Evolutionary conservation across 2,113 vertebrate genomes (phyloP), one percentile per base, ranked within the genome.

Genomic region (Steatornis caripensis): DNA sequence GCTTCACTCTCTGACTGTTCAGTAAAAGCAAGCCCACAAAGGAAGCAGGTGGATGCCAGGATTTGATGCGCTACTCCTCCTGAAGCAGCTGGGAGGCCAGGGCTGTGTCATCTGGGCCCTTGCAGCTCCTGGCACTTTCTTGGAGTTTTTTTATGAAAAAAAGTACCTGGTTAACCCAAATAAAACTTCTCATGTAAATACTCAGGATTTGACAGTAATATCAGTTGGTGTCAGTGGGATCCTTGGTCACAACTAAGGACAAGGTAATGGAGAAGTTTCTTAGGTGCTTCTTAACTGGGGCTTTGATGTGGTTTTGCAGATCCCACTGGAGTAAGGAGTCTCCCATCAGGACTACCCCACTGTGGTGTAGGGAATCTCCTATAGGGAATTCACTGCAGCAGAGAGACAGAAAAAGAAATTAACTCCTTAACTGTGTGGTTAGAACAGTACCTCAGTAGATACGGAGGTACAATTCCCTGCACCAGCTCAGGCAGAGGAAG

Each of bases 61-160:
- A 51, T 85, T 30, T 78, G n/a, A 29, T 2, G 9, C 6, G 37
- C 20, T 36, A 3, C 43, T 32, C 8, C 29, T 57, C 21, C 30
- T 64, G 34, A 39, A 82, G 32, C 32, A 49, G 3, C 14, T 78
- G 14, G 10, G 27, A 65, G 27, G 27, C 20, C 30, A 54, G 8
- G 13, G 9, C 7, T 32, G 5, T 15, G 5, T n/a, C 29, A 45
- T 20, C 36, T 2, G 5, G 41, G 23, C 27, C 23, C 24, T 36
- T 0, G 0, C 1, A 3, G 13, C n/a, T 66, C 12, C 34, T 39
- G 24, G 15, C 14, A 46, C 3, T 58, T 46, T 41, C 5, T 4
- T 57, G 9, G 34, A 64, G 11, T 16, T 24, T 49, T 39, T 36
- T 74, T 12, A 34, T 13, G 18, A 21, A 70, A 76, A 76, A 72